Percentiles rank a stretch among this genome's conserved stretches.
Conservation (phyloP, 2,888 invertebrate species). For the Daptonema setosum region DNA sequence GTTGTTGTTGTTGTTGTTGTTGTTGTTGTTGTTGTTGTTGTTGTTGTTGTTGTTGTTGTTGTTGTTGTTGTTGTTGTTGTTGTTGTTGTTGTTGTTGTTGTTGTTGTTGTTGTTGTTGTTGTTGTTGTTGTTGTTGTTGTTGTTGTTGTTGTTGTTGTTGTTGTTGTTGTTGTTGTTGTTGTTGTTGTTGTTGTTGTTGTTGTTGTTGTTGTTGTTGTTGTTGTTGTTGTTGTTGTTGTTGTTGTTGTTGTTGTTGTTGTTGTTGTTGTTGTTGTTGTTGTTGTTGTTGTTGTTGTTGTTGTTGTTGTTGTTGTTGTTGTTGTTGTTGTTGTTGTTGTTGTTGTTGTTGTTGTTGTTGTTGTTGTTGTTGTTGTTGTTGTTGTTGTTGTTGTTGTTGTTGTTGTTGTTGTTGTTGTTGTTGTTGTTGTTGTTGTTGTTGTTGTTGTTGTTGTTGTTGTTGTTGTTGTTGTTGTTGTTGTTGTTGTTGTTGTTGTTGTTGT, state of each 20-base stretch:
- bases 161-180: constrained; percentile 1
- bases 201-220: background rate
- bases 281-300: background rate
- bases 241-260: background rate
- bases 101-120: no score
- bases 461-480: background rate
- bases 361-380: background rate
- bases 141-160: background rate
- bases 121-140: background rate
- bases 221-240: background rate
- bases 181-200: background rate
- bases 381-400: background rate
- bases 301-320: background rate
- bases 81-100: background rate
- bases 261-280: background rate
- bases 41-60: background rate
- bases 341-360: background rate
- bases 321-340: background rate
- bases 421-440: background rate
- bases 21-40: background rate
- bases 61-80: background rate
- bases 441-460: background rate
- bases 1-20: background rate
- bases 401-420: background rate
- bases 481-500: background rate